phyloP scores from a whole-genome alignment of 1,140 invertebrate genomes.

The Bombus superbus region DNA sequence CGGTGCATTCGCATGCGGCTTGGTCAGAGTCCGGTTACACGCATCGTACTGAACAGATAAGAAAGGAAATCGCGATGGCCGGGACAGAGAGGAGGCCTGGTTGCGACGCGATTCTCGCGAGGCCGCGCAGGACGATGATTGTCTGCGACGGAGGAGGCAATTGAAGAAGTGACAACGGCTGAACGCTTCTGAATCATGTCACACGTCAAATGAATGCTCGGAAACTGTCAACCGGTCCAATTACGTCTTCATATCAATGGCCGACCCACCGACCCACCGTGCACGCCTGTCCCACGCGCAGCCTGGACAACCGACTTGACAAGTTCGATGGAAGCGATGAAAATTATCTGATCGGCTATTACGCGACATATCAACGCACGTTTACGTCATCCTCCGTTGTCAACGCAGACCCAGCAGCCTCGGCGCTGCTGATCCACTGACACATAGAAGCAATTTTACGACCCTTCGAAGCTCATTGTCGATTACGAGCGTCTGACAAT shows the following conservation, averaged over 20 bases:
- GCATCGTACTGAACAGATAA: slow-evolving; percentile 35
- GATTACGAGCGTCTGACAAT: neutral
- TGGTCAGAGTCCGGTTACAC: slow-evolving; percentile 22
- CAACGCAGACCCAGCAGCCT: neutral
- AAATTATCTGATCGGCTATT: slow-evolving; percentile 64
- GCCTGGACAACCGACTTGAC: slow-evolving; percentile 62
- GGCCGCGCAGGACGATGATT: slow-evolving; percentile 71
- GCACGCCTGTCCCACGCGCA: slow-evolving; percentile 71
- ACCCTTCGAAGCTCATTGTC: slow-evolving; percentile 7
- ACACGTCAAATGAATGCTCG: slow-evolving; percentile 81
- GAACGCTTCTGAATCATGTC: slow-evolving; percentile 82
- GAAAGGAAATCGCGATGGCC: slow-evolving; percentile 35
- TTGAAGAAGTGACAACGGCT: slow-evolving; percentile 82
- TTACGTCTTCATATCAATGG: slow-evolving; percentile 78
- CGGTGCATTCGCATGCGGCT: neutral
- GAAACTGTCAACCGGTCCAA: slow-evolving; percentile 79
- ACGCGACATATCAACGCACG: slow-evolving; percentile 25
- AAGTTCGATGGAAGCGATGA: slow-evolving; percentile 68
- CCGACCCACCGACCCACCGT: slow-evolving; percentile 64
- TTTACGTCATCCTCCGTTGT: slow-evolving; percentile 44
- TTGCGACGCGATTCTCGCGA: slow-evolving; percentile 66
- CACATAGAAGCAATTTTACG: slow-evolving; percentile 33
- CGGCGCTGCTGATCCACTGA: slow-evolving; percentile 14
- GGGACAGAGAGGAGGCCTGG: slow-evolving; percentile 41
- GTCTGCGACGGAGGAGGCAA: slow-evolving; percentile 75